Evolutionary conservation across 2,888 invertebrate genomes (phyloP).

Genomic region (Serripes groenlandicus): DNA sequence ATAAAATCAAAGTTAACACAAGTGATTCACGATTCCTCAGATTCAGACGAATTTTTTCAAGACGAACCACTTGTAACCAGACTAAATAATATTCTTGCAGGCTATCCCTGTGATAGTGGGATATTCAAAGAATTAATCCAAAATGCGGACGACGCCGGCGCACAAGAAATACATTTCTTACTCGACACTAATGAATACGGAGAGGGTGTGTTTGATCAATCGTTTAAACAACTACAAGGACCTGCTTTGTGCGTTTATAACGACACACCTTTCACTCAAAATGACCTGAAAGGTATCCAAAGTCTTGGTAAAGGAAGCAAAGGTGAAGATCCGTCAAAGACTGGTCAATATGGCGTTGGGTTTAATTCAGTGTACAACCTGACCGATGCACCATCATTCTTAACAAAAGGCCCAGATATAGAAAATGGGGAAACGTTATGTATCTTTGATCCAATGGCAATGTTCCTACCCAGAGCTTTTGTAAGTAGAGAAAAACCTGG

Average conservation of each 20-base stretch:
- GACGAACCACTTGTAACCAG: conserved; percentile 80
- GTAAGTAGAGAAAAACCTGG: conserved; percentile 60
- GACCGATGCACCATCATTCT: conserved; percentile 78
- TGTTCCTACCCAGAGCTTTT: conserved; percentile 70
- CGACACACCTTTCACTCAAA: conserved; percentile 71
- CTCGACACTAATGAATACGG: conserved; percentile 32
- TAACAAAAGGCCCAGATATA: conserved; percentile 67
- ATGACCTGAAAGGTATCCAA: conserved; percentile 75
- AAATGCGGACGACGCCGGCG: conserved; percentile 83
- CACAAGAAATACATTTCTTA: conserved; percentile 65
- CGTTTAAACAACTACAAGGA: conserved; percentile 69
- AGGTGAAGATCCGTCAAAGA: conserved; percentile 72
- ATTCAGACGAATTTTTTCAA: conserved; percentile 66
- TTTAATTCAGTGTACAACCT: conserved; percentile 81
- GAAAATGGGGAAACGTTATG: conserved; percentile 77
- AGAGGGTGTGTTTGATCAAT: conserved; percentile 14
- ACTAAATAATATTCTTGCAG: conserved; percentile 77
- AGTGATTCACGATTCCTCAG: conserved; percentile 71
- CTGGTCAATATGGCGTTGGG: conserved; percentile 80
- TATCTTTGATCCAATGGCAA: conserved; percentile 82
- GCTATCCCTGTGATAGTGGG: conserved; percentile 81
- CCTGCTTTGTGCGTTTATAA: conserved; percentile 79
- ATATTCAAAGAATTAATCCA: conserved; percentile 84
- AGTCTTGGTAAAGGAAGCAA: conserved; percentile 77
- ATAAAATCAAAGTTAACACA: conserved; percentile 55